Evolutionary conservation across 1,140 invertebrate genomes (phyloP).

Genomic region (Zelostemma sp.): DNA sequence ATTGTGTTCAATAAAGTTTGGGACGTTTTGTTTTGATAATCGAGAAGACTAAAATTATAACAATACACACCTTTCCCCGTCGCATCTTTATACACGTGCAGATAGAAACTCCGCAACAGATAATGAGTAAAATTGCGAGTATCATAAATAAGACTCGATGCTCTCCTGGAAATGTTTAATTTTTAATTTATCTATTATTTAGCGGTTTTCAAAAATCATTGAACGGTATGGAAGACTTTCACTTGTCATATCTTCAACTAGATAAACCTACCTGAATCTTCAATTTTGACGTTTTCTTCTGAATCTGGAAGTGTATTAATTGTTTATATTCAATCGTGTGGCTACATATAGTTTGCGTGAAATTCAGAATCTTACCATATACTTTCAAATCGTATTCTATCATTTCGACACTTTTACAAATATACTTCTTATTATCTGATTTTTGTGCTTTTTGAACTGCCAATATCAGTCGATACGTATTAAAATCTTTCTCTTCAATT

Average conservation of each 20-base stretch:
- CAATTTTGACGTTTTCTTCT: constrained; percentile 55
- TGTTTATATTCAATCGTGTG: background rate
- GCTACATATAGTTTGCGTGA: too few relatives aligned
- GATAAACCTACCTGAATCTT: constrained; percentile 64
- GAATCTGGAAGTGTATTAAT: constrained; percentile 45
- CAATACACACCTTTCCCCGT: constrained; percentile 72
- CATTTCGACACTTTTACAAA: constrained; percentile 51
- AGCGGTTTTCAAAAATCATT: too few relatives aligned
- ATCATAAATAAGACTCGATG: constrained; percentile 57
- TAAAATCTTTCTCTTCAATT: constrained; percentile 23
- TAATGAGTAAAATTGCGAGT: constrained; percentile 68
- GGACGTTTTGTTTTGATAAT: too few relatives aligned
- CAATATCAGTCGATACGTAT: constrained; percentile 52
- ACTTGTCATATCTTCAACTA: too few relatives aligned
- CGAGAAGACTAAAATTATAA: too few relatives aligned
- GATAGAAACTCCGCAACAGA: constrained; percentile 64
- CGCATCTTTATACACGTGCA: constrained; percentile 72
- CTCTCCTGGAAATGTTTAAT: constrained; percentile 40
- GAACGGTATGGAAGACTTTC: too few relatives aligned
- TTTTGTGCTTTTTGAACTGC: constrained; percentile 44
- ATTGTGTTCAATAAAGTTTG: too few relatives aligned
- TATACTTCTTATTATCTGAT: constrained; percentile 37
- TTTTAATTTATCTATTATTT: constrained; percentile 56
- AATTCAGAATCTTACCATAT: constrained; percentile 39
- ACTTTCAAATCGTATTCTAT: constrained; percentile 44